Conservation (phyloP, 2,888 invertebrate species). For the Hetaerina titia region DNA sequence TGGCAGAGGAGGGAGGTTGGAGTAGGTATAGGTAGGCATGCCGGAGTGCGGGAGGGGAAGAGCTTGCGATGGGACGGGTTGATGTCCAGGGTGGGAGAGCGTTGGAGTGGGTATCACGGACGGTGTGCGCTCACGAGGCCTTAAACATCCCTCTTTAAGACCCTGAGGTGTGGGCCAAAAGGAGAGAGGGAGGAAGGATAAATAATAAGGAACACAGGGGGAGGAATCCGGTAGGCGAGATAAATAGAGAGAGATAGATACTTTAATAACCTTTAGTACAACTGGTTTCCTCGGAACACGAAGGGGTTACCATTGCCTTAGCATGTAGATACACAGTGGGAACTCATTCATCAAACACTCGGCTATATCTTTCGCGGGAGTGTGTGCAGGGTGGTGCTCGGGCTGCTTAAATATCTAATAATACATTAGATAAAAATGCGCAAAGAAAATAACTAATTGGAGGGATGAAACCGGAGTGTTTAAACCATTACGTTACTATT, state of each 20-base stretch:
- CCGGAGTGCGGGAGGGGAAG: not conserved
- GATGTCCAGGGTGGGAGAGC: too few species aligned
- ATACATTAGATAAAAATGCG: not conserved
- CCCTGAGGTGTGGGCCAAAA: not conserved
- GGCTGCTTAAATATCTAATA: too few species aligned
- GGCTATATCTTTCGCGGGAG: not conserved
- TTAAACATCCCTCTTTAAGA: constrained; percentile 19
- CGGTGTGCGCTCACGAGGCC: constrained; percentile 6
- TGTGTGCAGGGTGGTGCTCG: not conserved
- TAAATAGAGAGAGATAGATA: not conserved
- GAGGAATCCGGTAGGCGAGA: not conserved
- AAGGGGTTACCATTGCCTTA: not conserved
- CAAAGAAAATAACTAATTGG: not conserved
- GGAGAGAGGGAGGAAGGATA: not conserved
- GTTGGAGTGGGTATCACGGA: not conserved
- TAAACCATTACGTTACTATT: not conserved
- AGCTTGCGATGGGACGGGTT: not conserved
- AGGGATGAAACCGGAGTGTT: not conserved
- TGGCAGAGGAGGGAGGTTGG: not conserved
- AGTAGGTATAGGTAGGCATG: not conserved
- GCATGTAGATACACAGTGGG: not conserved
- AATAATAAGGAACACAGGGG: not conserved
- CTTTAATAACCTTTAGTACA: constrained; percentile 25
- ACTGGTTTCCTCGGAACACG: not conserved
- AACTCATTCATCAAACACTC: not conserved